Evolutionary conservation across 2,797 vertebrate species (phyloP), one percentile per base, ranked within the genome.

Genomic region (Columba guinea): DNA sequence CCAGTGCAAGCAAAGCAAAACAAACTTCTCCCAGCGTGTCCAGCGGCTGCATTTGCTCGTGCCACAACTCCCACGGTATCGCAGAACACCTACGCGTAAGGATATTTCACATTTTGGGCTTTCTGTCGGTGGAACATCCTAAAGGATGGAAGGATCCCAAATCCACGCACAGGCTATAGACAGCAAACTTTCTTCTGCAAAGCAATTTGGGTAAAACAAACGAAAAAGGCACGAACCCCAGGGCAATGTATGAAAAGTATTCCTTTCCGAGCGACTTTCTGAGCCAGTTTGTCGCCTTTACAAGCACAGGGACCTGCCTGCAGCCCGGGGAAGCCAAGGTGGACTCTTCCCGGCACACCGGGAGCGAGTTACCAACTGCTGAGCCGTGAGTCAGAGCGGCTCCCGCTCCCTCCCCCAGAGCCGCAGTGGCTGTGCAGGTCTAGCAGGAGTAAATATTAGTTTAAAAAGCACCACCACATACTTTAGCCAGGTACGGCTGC

Each of bases 381-480:
- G 85, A 90, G 79, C 87, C 30, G 1, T 95, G 96, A 95, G 91
- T 96, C 96, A 96, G 46, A 94, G 91, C 20, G 1, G 81, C 87
- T 91, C 86, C 79, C 1, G 35, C 78, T 77, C 93, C 91, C 91
- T 96, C 89, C 91, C 87, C 94, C 56, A 20, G 87, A 87, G 84
- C 85, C 46, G 3, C 91, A 83, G 95, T 46, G 93, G 91, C 93
- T 58, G 81, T 91, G 95, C 96, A 96, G 71, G 96, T 96, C 94
- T 77, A 53, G 79, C 96, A 89, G 95, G 94, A 95, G 85, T 92
- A 93, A 95, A 96, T 94, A 95, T 81, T 95, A 93, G 89, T 94
- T 94, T 87, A 85, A 96, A 91, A 93, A 93, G 17, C 84, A 93
- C 52, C 89, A 84, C 53, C 1, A 37, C 90, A 70, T 88, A 91